A percentile compares a stretch with the other conserved stretches of the same genome.
Evolutionary conservation across 1,140 invertebrate species (phyloP).

Genomic region (Drosophila rufa): DNA sequence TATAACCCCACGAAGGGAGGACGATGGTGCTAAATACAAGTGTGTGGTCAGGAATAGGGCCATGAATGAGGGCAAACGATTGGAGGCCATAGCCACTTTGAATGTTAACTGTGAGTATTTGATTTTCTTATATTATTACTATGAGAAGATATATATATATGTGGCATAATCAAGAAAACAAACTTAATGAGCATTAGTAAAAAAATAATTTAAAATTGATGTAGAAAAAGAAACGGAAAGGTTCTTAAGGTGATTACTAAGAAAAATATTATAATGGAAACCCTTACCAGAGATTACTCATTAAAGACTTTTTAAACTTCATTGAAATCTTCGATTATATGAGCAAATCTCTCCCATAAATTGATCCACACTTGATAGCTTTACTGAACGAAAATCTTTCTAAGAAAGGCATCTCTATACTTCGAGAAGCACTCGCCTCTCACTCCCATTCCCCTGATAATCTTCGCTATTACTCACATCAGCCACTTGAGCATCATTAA

Average conservation of each 20-base stretch:
- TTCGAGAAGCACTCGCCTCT: too few species aligned
- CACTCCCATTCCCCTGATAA: conserved; percentile 6
- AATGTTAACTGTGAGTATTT: conserved; percentile 95
- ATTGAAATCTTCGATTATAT: neutral
- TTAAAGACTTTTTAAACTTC: too few species aligned
- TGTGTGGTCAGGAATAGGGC: conserved; percentile 96
- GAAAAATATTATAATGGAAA: neutral
- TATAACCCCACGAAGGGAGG: conserved; percentile 91
- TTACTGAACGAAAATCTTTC: neutral
- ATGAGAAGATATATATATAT: neutral
- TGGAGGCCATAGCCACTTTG: conserved; percentile 91
- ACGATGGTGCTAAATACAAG: conserved; percentile 92
- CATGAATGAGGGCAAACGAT: conserved; percentile 91
- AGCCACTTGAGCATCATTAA: conserved; percentile 45
- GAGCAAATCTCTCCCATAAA: neutral
- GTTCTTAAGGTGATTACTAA: neutral
- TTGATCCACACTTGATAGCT: neutral
- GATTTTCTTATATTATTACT: neutral
- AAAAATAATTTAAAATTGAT: too few species aligned
- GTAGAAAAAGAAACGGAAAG: neutral
- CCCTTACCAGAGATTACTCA: too few species aligned
- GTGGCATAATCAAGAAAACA: conserved; percentile 3
- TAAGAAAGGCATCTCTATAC: neutral
- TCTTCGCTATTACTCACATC: conserved; percentile 28
- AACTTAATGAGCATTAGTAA: neutral